Conservation (phyloP, 2,113 vertebrate genomes). For the Pedionomus torquatus region DNA sequence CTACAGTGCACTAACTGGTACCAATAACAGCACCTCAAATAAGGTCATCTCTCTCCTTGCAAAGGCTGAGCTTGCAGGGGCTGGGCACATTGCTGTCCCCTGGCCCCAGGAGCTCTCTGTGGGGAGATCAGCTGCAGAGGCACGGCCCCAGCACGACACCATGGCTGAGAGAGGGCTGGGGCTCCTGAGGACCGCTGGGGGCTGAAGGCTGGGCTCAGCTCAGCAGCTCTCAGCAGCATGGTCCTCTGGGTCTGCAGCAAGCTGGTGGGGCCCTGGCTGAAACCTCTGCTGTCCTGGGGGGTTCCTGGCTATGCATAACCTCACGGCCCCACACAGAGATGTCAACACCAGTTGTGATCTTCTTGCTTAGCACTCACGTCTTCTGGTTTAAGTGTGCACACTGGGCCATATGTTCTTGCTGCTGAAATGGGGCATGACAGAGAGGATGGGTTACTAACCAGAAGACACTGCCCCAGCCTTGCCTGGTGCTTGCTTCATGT, state of each 20-base stretch:
- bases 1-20: background rate
- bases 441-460: background rate
- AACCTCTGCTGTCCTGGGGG: accelerated
- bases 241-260: background rate
- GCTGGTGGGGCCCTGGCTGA: accelerated
- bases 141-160: background rate
- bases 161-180: background rate
- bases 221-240: background rate
- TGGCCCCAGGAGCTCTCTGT: background rate
- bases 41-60: background rate
- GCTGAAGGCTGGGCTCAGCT: background rate
- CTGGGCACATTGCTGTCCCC: background rate
- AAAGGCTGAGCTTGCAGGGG: accelerated
- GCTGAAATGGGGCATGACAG: background rate
- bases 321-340: background rate
- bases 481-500: background rate
- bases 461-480: background rate
- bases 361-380: background rate
- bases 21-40: background rate
- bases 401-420: background rate
- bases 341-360: background rate
- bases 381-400: background rate
- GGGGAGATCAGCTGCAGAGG: background rate
- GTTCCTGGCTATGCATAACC: background rate
- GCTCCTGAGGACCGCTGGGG: accelerated